Evolutionary conservation across 2,797 vertebrate genomes (phyloP).

Genomic region (Cheirogaleus major): DNA sequence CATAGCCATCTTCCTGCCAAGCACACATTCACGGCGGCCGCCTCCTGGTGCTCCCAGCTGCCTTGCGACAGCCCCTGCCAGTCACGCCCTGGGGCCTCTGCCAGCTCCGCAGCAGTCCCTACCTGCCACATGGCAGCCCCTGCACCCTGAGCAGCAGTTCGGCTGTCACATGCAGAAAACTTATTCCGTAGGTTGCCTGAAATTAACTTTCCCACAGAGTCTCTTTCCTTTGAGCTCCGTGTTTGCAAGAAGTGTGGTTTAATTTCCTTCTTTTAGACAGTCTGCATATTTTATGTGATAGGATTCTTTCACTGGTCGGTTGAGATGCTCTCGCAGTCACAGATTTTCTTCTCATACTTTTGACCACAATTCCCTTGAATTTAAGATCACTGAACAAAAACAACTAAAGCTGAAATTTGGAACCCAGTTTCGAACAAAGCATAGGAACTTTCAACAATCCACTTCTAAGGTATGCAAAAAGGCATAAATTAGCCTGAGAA

Average conservation of each 20-base stretch:
- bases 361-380: not conserved
- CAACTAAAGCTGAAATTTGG: not conserved
- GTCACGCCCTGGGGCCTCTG: slow-evolving; percentile 39
- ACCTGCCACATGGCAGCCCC: slow-evolving; percentile 22
- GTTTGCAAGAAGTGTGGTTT: not conserved
- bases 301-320: not conserved
- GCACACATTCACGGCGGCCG: not conserved
- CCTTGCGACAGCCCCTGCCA: slow-evolving; percentile 56
- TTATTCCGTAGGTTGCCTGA: not conserved
- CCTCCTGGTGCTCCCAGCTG: slow-evolving; percentile 70
- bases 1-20: slow-evolving; percentile 41
- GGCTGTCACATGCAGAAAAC: not conserved
- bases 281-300: not conserved
- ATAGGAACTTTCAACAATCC: not conserved
- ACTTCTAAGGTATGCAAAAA: not conserved
- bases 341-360: not conserved
- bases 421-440: not conserved
- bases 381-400: not conserved
- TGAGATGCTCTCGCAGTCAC: not conserved
- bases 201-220: slow-evolving; percentile 5
- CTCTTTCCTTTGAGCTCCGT: not conserved
- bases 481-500: not conserved
- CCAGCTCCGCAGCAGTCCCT: not conserved
- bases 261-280: not conserved
- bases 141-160: not conserved